phyloP scores from a whole-genome alignment of 2,888 invertebrate species.

The Gibbula magus region DNA sequence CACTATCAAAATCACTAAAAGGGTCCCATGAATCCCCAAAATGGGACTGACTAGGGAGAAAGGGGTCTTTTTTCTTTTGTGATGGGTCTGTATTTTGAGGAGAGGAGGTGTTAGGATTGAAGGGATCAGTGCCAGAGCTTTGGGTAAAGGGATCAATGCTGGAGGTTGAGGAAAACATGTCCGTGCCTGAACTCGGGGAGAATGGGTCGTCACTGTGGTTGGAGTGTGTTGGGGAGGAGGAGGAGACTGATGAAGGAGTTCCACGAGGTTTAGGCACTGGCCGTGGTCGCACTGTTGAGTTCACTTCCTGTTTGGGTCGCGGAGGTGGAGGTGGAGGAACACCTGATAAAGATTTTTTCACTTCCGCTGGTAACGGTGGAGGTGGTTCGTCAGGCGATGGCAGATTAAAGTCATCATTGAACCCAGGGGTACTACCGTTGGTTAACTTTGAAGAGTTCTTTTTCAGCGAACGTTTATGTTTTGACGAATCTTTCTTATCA shows the following conservation, averaged over 20 bases:
- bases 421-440: conserved; percentile 30
- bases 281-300: conserved; percentile 1
- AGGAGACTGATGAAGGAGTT: not conserved
- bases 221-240: not conserved
- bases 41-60: not conserved
- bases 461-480: conserved; percentile 2
- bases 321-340: conserved; percentile 49
- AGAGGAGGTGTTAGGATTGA: conserved; percentile 3
- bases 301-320: conserved; percentile 25
- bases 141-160: not conserved
- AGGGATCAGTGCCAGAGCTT: not conserved
- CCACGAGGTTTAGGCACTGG: conserved; percentile 28
- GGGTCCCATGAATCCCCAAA: not conserved
- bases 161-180: not conserved
- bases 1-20: not conserved
- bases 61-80: conserved; percentile 6
- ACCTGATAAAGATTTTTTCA: conserved; percentile 22
- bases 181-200: not conserved
- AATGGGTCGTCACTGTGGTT: not conserved
- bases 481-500: not conserved
- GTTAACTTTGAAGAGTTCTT: not conserved
- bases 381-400: conserved; percentile 58
- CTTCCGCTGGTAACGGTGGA: conserved; percentile 49
- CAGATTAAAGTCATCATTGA: conserved; percentile 47
- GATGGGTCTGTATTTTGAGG: not conserved